Evolutionary conservation across 2,797 vertebrate species (phyloP).

Genomic region (Pitangus sulphuratus): DNA sequence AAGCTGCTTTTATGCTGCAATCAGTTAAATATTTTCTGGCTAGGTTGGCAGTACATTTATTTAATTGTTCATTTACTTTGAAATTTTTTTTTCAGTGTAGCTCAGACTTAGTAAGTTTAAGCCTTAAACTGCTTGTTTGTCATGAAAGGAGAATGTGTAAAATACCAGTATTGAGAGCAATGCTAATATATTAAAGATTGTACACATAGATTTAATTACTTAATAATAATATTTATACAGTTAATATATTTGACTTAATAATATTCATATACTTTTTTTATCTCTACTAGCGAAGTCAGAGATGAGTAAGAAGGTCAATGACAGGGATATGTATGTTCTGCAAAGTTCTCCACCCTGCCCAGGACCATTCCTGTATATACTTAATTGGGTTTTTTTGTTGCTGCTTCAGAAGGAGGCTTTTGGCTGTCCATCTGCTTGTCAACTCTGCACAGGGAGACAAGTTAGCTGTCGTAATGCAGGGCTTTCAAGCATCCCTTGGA

Average conservation of each 20-base stretch:
- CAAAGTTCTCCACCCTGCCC: slow-evolving; percentile 58
- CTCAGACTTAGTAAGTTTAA: not conserved
- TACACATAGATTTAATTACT: not conserved
- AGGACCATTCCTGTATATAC: slow-evolving; percentile 45
- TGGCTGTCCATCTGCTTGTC: slow-evolving; percentile 72
- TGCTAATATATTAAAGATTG: not conserved
- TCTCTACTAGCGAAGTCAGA: slow-evolving; percentile 69
- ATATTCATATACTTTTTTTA: slow-evolving; percentile 65
- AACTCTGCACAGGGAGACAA: slow-evolving; percentile 71
- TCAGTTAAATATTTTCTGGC: slow-evolving; percentile 14
- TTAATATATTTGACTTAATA: not conserved
- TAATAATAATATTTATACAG: slow-evolving; percentile 11
- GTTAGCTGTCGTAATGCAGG: slow-evolving; percentile 71
- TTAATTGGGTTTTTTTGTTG: slow-evolving; percentile 68
- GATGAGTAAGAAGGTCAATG: slow-evolving; percentile 70
- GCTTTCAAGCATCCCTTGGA: slow-evolving; percentile 66
- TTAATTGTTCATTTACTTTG: not conserved
- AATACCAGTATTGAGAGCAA: not conserved
- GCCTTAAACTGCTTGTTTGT: not conserved
- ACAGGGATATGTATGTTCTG: slow-evolving; percentile 71
- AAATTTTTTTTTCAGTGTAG: not conserved
- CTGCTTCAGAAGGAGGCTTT: slow-evolving; percentile 69
- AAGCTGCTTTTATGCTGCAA: not conserved
- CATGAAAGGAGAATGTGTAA: not conserved
- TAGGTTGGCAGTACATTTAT: not conserved